Conservation (phyloP, 2,888 invertebrate genomes). For the Tachina grossa region DNA sequence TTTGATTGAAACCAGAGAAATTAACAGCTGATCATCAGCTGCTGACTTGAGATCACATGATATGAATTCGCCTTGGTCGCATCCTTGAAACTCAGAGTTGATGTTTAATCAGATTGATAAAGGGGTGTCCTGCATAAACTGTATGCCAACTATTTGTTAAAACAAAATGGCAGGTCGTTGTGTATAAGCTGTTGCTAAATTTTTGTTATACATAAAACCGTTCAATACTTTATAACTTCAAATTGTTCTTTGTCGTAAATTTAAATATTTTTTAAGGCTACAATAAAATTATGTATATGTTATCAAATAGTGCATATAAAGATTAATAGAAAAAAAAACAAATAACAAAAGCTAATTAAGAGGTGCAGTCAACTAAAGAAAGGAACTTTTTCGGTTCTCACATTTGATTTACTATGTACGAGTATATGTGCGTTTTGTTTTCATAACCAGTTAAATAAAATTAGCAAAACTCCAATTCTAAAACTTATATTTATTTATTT, state of each 20-base stretch:
- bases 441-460: conserved; percentile 44
- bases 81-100: too few species aligned
- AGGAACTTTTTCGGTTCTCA: conserved; percentile 74
- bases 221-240: too few species aligned
- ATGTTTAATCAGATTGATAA: too few species aligned
- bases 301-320: conserved; percentile 49
- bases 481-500: conserved; percentile 43
- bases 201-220: too few species aligned
- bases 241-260: neutral
- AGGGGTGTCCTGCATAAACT: too few species aligned
- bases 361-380: conserved; percentile 52
- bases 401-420: conserved; percentile 35
- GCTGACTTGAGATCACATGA: too few species aligned
- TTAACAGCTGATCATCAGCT: too few species aligned
- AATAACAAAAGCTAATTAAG: conserved; percentile 46
- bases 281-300: neutral
- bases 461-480: conserved; percentile 50
- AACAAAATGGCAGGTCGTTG: too few species aligned
- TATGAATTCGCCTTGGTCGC: too few species aligned
- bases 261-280: neutral
- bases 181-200: too few species aligned
- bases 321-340: conserved; percentile 32
- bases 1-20: too few species aligned
- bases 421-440: conserved; percentile 46
- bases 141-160: too few species aligned